Conservation (phyloP, 2,888 invertebrate genomes). For the Acrocyrtus sp. region DNA sequence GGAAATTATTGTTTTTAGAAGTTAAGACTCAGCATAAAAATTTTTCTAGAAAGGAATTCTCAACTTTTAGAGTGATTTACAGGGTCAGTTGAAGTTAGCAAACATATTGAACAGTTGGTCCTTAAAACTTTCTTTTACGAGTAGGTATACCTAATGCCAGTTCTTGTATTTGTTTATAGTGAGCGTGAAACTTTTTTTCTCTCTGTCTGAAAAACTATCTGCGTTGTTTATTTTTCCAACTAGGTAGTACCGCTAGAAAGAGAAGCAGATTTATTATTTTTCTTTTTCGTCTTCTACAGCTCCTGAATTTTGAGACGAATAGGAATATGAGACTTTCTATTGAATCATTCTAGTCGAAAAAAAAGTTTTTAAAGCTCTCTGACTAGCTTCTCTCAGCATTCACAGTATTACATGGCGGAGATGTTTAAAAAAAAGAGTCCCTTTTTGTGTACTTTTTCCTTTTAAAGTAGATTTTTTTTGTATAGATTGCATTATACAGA, state of each 20-base stretch:
- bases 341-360: not conserved
- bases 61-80: not conserved
- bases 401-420: not conserved
- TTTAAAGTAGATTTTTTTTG: too few relatives aligned
- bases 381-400: not conserved
- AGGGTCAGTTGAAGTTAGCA: not conserved
- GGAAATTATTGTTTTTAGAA: not conserved
- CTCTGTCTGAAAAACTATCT: too few relatives aligned
- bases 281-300: not conserved
- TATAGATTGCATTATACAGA: too few relatives aligned
- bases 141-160: not conserved
- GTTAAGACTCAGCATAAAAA: not conserved
- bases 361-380: not conserved
- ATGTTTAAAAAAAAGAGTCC: not conserved
- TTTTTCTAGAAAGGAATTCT: not conserved
- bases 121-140: not conserved
- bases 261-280: not conserved
- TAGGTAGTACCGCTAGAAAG: too few relatives aligned
- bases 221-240: not conserved
- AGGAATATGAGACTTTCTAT: not conserved
- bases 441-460: not conserved
- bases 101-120: not conserved
- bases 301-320: not conserved
- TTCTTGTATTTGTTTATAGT: not conserved
- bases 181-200: not conserved